Conservation (phyloP, 2,797 vertebrate genomes). For the Linurgus olivaceus region DNA sequence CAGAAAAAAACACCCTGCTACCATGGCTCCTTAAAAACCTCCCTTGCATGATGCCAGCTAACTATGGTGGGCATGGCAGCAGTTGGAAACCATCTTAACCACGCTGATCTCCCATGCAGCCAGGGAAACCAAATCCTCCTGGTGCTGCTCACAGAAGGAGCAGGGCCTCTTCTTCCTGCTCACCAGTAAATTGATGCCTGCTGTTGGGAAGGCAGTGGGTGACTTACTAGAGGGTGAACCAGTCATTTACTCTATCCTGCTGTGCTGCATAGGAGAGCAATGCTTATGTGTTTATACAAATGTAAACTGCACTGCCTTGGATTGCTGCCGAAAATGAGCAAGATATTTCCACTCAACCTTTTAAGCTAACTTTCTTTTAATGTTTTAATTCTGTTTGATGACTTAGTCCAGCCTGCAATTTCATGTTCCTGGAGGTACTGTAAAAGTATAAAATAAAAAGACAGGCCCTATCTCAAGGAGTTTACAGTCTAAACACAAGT, state of each 20-base stretch:
- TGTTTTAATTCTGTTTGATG: neutral
- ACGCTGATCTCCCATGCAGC: neutral
- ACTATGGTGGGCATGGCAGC: neutral
- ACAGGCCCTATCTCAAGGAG: neutral
- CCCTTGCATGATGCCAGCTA: neutral
- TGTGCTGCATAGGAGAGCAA: neutral
- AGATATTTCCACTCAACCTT: neutral
- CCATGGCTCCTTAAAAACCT: neutral
- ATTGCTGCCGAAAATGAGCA: neutral
- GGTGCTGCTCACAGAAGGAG: neutral
- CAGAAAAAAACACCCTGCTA: neutral
- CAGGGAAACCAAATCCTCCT: neutral
- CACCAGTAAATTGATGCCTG: neutral
- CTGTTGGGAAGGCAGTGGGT: neutral
- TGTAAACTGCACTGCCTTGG: neutral
- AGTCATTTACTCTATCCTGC: accelerated
- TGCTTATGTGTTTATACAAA: neutral
- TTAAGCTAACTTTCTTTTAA: neutral
- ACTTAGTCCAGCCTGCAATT: constrained; percentile 10
- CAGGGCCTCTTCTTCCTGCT: neutral
- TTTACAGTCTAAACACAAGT: constrained; percentile 18
- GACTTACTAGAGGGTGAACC: neutral
- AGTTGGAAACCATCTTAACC: neutral
- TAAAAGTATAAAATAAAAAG: constrained; percentile 15
- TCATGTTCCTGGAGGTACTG: neutral